Conservation (phyloP, 2,113 vertebrate species). For the Saguinus midas region DNA sequence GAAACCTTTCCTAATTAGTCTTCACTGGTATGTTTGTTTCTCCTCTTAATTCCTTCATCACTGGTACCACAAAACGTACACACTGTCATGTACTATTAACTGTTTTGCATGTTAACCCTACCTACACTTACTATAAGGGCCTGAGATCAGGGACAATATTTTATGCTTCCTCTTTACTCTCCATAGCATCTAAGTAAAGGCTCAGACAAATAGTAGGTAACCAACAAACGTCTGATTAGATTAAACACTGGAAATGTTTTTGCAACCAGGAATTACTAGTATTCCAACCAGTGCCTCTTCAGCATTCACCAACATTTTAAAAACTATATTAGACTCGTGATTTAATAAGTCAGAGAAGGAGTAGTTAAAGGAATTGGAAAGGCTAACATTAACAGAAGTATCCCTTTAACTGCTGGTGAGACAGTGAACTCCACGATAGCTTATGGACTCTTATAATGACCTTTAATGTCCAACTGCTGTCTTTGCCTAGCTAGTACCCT, state of each 20-base stretch:
- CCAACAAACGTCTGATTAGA: neutral
- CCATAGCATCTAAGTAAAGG: neutral
- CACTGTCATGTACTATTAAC: neutral
- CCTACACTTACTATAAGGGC: neutral
- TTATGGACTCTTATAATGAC: neutral
- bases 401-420: neutral
- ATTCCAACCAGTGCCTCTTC: neutral
- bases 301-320: neutral
- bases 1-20: neutral
- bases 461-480: neutral
- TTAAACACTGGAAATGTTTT: neutral
- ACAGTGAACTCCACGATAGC: neutral
- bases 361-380: neutral
- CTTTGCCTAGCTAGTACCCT: neutral
- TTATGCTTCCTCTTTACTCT: slow-evolving; percentile 25
- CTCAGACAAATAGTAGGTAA: neutral
- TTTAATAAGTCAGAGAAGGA: neutral
- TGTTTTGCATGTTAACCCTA: neutral
- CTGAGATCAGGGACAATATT: neutral
- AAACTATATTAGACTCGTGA: neutral
- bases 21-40: neutral
- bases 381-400: neutral
- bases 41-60: neutral
- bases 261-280: neutral
- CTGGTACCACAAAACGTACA: neutral